phyloP scores from a whole-genome alignment of 1,140 invertebrate species.

The Plutomurus gul region DNA sequence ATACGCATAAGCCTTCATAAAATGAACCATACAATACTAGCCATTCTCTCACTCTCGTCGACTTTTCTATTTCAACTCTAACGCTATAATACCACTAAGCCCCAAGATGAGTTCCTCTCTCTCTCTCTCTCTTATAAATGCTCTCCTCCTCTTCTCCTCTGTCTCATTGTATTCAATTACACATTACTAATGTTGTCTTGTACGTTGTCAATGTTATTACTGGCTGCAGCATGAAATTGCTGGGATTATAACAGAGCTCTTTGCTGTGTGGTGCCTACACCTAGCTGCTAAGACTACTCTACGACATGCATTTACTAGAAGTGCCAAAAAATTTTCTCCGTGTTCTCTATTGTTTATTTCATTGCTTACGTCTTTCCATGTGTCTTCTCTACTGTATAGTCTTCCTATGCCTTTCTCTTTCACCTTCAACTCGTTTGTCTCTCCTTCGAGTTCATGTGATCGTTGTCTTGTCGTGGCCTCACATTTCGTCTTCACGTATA shows the following conservation, averaged over 20 bases:
- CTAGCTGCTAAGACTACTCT: not conserved
- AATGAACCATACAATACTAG: slow-evolving; percentile 1
- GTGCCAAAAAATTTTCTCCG: slow-evolving; percentile 5
- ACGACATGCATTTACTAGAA: not conserved
- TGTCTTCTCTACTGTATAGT: too few species aligned
- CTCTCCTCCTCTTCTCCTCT: not conserved
- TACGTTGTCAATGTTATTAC: not conserved
- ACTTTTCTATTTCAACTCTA: not conserved
- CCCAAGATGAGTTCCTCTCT: not conserved
- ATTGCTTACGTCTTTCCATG: too few species aligned
- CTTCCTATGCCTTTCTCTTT: too few species aligned
- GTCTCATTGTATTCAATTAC: not conserved
- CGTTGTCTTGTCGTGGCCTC: too few species aligned
- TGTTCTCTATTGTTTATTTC: not conserved
- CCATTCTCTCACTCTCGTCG: not conserved
- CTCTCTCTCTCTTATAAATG: not conserved
- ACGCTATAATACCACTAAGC: too few species aligned
- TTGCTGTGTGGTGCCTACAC: too few species aligned
- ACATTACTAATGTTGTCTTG: not conserved
- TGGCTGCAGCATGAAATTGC: not conserved
- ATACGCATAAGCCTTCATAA: slow-evolving; percentile 19
- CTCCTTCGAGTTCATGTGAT: too few species aligned
- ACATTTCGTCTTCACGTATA: too few species aligned
- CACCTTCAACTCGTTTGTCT: too few species aligned
- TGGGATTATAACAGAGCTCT: too few species aligned